Conservation (phyloP, 2,888 invertebrate species). For the Plemyria rubiginata region DNA sequence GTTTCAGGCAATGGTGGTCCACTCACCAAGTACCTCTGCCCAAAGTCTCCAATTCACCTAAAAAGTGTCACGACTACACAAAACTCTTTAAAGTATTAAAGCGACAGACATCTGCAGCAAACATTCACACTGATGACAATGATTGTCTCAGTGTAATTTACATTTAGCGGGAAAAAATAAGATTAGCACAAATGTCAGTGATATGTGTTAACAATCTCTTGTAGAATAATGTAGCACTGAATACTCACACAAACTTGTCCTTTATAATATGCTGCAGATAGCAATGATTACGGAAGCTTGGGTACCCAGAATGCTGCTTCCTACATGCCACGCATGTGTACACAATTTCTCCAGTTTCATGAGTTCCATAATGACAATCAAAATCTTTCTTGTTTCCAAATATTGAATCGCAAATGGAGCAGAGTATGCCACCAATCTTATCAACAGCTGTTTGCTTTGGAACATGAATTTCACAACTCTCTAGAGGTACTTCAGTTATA, state of each 20-base stretch:
- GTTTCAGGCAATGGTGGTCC: too few relatives aligned
- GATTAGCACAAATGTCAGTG: too few relatives aligned
- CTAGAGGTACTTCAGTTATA: slow-evolving; percentile 28
- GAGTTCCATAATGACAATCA: slow-evolving; percentile 80
- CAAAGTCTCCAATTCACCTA: too few relatives aligned
- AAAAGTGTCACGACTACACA: too few relatives aligned
- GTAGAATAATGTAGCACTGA: not conserved
- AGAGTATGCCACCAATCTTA: slow-evolving; percentile 82
- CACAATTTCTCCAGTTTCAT: slow-evolving; percentile 63
- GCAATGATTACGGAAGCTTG: slow-evolving; percentile 85
- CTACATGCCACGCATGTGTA: slow-evolving; percentile 86
- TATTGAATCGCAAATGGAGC: slow-evolving; percentile 81
- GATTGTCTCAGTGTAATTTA: too few relatives aligned
- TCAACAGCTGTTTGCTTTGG: slow-evolving; percentile 71
- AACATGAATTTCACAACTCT: slow-evolving; percentile 34
- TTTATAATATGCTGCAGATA: slow-evolving; percentile 83
- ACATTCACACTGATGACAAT: too few relatives aligned
- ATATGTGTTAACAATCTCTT: too few relatives aligned
- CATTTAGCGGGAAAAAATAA: too few relatives aligned
- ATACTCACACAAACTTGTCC: slow-evolving; percentile 80
- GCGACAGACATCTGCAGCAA: too few relatives aligned
- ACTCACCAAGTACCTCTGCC: too few relatives aligned
- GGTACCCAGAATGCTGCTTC: slow-evolving; percentile 81
- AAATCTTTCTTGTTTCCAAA: slow-evolving; percentile 81
- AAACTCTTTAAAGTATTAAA: too few relatives aligned